phyloP scores from a whole-genome alignment of 2,888 invertebrate genomes.

The Pandemis corylana region DNA sequence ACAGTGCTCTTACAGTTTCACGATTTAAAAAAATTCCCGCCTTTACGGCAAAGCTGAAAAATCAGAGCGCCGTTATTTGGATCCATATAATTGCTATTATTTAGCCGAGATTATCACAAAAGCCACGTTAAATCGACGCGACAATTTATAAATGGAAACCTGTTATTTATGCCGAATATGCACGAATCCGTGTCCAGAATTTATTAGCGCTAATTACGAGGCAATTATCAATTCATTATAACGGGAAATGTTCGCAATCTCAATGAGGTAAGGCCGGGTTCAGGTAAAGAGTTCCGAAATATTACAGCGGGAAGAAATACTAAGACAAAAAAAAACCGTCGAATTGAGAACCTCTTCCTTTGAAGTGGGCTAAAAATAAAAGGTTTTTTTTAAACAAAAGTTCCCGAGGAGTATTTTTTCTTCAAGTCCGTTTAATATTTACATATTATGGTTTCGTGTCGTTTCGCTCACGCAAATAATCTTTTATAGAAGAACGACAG shows the following conservation, averaged over 20 bases:
- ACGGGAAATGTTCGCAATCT: neutral
- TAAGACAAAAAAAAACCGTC: too few species aligned
- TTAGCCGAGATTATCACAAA: neutral
- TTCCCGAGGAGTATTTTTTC: too few species aligned
- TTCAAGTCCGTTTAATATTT: too few species aligned
- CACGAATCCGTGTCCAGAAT: slow-evolving; percentile 6
- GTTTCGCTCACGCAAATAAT: too few species aligned
- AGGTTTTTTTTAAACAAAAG: too few species aligned
- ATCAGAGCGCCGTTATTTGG: neutral
- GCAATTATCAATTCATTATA: slow-evolving; percentile 25
- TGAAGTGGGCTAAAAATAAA: too few species aligned
- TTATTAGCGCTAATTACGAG: slow-evolving; percentile 8
- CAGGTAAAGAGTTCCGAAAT: neutral
- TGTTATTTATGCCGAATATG: slow-evolving; percentile 14
- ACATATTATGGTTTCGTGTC: too few species aligned
- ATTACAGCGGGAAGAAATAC: neutral
- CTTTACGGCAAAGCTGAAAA: too few species aligned
- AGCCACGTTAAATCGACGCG: neutral
- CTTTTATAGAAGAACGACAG: too few species aligned
- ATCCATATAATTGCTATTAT: neutral
- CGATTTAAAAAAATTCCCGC: too few species aligned
- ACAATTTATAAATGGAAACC: slow-evolving; percentile 4
- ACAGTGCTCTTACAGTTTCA: too few species aligned
- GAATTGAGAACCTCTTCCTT: too few species aligned
- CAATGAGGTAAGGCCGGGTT: neutral